phyloP scores from a whole-genome alignment of 2,113 vertebrate species.

The mouse (Mus musculus) region DNA sequence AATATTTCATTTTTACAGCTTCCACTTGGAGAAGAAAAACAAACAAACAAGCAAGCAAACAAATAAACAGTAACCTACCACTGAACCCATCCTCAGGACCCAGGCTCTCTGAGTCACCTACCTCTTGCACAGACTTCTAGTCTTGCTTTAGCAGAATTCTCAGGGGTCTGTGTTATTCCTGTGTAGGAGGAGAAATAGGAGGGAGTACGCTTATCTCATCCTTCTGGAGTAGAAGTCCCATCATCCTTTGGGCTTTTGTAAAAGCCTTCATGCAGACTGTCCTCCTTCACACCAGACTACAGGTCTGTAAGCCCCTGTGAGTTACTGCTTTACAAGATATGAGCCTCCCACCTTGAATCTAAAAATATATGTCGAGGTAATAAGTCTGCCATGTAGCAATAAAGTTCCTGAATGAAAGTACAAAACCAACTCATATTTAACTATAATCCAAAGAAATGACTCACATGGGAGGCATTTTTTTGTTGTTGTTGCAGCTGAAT shows the following conservation, averaged over 20 bases:
- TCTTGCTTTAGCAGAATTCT: background rate
- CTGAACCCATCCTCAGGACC: background rate
- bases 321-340: too few relatives aligned
- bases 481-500: background rate
- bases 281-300: background rate
- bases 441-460: background rate
- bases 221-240: background rate
- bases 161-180: background rate
- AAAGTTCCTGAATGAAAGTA: background rate
- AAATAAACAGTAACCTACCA: background rate
- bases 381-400: background rate
- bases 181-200: background rate
- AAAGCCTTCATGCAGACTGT: background rate
- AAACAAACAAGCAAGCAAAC: background rate
- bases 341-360: background rate
- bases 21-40: background rate
- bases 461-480: background rate
- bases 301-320: background rate
- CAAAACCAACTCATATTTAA: background rate
- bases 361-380: background rate
- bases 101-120: background rate
- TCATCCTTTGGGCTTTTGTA: background rate
- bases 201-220: too few relatives aligned
- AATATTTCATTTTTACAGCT: background rate
- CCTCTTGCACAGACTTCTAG: background rate